A percentile compares a stretch with the other conserved stretches of the same genome.
Evolutionary conservation across 1,140 invertebrate genomes (phyloP).

Genomic region (Temnothorax curvispinosus): DNA sequence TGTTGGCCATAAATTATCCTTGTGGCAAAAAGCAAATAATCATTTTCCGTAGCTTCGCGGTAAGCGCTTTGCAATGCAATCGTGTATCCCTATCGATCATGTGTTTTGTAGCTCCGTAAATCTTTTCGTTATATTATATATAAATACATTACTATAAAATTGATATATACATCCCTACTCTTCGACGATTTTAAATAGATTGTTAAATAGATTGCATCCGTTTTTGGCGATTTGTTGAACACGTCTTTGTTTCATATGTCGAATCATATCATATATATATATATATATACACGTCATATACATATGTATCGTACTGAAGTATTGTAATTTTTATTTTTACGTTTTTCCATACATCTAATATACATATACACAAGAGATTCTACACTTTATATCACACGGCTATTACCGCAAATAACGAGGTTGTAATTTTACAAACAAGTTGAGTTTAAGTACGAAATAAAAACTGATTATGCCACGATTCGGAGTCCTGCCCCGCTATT

Average conservation of each 20-base stretch:
- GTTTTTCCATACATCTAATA: conserved; percentile 73
- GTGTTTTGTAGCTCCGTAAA: conserved; percentile 47
- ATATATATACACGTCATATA: conserved; percentile 30
- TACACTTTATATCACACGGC: conserved; percentile 66
- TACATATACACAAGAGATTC: conserved; percentile 70
- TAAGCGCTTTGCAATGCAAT: conserved; percentile 50
- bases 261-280: conserved; percentile 41
- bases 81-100: conserved; percentile 49
- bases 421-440: conserved; percentile 69
- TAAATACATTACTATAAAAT: conserved; percentile 7
- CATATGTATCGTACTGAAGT: conserved; percentile 47
- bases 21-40: conserved; percentile 22
- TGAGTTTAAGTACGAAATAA: conserved; percentile 66
- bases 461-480: conserved; percentile 53
- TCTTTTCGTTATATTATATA: conserved; percentile 43
- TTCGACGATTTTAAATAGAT: conserved; percentile 1
- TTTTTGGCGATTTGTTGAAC: conserved; percentile 23
- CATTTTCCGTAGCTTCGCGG: conserved; percentile 19
- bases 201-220: not conserved
- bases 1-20: conserved; percentile 7
- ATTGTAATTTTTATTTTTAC: conserved; percentile 73
- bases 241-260: not conserved
- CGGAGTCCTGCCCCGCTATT: conserved; percentile 39
- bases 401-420: conserved; percentile 66
- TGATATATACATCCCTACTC: conserved; percentile 13